Conservation (phyloP, 2,797 vertebrate species). For the Pygocentrus nattereri region DNA sequence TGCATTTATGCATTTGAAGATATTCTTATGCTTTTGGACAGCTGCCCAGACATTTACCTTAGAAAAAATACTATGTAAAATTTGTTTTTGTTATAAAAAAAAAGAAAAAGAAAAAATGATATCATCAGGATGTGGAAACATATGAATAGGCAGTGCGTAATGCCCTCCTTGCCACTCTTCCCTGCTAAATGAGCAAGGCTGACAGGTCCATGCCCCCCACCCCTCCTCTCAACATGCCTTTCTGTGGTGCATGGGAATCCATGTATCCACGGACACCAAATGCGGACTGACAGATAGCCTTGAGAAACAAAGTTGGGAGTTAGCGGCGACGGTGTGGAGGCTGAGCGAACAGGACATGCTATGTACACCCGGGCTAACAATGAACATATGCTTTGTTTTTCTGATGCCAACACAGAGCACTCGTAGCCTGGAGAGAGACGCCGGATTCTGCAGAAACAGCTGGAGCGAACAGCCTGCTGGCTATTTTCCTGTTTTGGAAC, state of each 20-base stretch:
- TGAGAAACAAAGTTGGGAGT: conserved; percentile 97
- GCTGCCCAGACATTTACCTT: not conserved
- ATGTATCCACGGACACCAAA: conserved; percentile 92
- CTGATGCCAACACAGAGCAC: conserved; percentile 86
- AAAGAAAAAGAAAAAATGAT: conserved; percentile 31
- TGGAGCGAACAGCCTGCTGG: conserved; percentile 76
- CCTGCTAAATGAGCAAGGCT: conserved; percentile 88
- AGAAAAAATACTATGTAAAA: conserved; percentile 63
- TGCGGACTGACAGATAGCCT: conserved; percentile 99
- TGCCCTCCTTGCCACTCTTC: conserved; percentile 77
- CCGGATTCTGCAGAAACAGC: conserved; percentile 78
- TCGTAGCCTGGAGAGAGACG: conserved; percentile 86
- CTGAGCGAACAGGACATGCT: conserved; percentile 97
- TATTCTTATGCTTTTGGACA: not conserved
- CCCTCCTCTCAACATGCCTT: conserved; percentile 82
- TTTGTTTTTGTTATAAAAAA: conserved; percentile 3
- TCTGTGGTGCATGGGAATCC: conserved; percentile 92
- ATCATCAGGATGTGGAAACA: conserved; percentile 54
- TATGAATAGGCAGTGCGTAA: conserved; percentile 64
- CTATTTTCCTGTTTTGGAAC: conserved; percentile 72
- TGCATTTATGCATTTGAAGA: not conserved
- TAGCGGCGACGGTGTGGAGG: conserved; percentile 91
- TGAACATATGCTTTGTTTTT: conserved; percentile 97
- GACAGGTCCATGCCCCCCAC: conserved; percentile 90
- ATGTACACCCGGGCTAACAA: conserved; percentile 97